Percentiles rank a stretch among this genome's conserved stretches.
Conservation (phyloP, 2,797 vertebrate genomes). For the Moxostoma hubbsi region DNA sequence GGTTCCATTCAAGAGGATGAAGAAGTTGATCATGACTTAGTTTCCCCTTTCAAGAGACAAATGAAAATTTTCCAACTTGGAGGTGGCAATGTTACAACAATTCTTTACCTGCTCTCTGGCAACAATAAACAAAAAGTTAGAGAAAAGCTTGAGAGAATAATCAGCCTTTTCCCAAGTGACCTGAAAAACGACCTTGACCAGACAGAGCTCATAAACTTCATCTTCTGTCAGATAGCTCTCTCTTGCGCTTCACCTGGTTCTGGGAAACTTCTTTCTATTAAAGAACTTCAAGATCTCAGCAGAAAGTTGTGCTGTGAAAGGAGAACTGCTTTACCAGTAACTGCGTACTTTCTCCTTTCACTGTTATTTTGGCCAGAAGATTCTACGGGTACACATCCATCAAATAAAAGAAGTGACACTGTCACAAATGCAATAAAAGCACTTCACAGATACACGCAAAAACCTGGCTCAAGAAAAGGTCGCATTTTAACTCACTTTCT, state of each 20-base stretch:
- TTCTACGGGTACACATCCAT: conserved; percentile 56
- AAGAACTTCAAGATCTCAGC: conserved; percentile 72
- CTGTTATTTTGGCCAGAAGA: conserved; percentile 84
- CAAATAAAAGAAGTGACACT: conserved; percentile 68
- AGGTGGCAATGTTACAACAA: conserved; percentile 79
- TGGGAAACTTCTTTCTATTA: conserved; percentile 63
- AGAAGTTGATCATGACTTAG: neutral
- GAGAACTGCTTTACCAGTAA: conserved; percentile 70
- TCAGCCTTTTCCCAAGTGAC: conserved; percentile 73
- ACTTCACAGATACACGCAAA: conserved; percentile 69
- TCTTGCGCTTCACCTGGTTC: conserved; percentile 41
- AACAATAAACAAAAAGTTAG: conserved; percentile 62
- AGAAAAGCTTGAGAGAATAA: conserved; percentile 69
- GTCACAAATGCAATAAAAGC: conserved; percentile 72
- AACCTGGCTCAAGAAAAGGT: conserved; percentile 73
- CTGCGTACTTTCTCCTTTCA: conserved; percentile 79
- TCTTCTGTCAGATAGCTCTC: conserved; percentile 14
- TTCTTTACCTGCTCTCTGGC: conserved; percentile 76
- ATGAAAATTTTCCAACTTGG: conserved; percentile 78
- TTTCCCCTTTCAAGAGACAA: conserved; percentile 67
- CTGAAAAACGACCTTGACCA: conserved; percentile 31
- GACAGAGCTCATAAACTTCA: conserved; percentile 6
- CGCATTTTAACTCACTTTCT: conserved; percentile 81
- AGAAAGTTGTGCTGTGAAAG: conserved; percentile 68
- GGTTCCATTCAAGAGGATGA: conserved; percentile 52